These are phyloP conservation scores for Tapirus indicus DNA, from an alignment of 2,797 vertebrate species.

Conservation along the genomic window DNA sequence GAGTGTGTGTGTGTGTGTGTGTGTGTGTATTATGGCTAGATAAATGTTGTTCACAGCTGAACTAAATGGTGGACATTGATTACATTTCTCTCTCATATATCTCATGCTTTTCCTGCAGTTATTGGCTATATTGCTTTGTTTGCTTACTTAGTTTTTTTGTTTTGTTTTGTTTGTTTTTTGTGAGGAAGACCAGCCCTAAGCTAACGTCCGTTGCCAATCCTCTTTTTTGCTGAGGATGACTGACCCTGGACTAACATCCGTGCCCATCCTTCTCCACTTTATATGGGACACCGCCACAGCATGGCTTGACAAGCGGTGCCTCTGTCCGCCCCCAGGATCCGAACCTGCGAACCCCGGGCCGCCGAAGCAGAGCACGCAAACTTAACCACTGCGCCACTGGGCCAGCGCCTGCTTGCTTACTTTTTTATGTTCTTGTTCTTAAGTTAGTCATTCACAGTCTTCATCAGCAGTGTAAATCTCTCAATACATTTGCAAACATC, in stretches of 20 bases:
- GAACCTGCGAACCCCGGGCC: too few relatives aligned
- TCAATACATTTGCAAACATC: neutral
- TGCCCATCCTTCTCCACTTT: too few relatives aligned
- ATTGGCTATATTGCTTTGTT: neutral
- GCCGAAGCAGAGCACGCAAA: too few relatives aligned
- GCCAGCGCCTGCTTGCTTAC: neutral
- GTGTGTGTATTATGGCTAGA: neutral
- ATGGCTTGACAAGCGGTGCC: too few relatives aligned
- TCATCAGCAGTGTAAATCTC: neutral
- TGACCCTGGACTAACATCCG: too few relatives aligned
- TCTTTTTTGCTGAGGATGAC: too few relatives aligned
- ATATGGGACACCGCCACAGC: too few relatives aligned
- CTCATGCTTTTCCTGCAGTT: neutral
- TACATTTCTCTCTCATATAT: neutral
- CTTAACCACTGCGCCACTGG: too few relatives aligned
- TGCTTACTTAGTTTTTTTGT: neutral
- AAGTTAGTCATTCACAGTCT: neutral
- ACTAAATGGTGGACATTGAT: neutral
- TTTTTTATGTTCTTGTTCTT: neutral
- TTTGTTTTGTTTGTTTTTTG: neutral
- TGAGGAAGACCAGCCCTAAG: too few relatives aligned
- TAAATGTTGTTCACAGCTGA: neutral
- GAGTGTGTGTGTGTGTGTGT: neutral
- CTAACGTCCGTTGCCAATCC: too few relatives aligned
- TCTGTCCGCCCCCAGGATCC: too few relatives aligned